Evolutionary conservation across 1,140 invertebrate genomes (phyloP).

Genomic region (Globodera ellingtonae): DNA sequence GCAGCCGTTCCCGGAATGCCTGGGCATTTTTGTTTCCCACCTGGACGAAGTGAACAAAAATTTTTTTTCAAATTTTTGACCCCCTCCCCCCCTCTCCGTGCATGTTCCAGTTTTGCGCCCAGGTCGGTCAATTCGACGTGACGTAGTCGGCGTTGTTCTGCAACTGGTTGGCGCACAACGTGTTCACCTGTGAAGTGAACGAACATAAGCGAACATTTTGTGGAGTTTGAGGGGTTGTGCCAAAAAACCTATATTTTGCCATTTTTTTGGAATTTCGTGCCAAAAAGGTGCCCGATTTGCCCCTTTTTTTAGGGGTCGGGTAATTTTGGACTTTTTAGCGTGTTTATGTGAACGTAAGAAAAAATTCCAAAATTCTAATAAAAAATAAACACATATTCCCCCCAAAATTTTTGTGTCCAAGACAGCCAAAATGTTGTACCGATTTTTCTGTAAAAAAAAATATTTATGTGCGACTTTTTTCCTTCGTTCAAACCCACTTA

Average conservation of each 20-base stretch:
- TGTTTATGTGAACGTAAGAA: too few species aligned
- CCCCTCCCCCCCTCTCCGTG: conserved; percentile 4
- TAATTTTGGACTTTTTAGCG: too few species aligned
- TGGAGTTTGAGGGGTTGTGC: not conserved
- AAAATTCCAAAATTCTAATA: too few species aligned
- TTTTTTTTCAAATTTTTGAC: not conserved
- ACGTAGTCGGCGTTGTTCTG: conserved; percentile 45
- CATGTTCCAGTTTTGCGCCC: conserved; percentile 49
- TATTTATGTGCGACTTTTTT: too few species aligned
- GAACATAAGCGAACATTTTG: not conserved
- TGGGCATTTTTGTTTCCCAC: conserved; percentile 55
- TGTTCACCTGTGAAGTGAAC: conserved; percentile 43
- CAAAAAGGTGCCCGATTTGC: not conserved
- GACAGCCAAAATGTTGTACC: too few species aligned
- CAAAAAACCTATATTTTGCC: too few species aligned
- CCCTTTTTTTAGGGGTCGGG: not conserved
- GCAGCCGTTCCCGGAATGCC: conserved; percentile 35
- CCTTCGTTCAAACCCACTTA: too few species aligned
- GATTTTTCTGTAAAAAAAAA: too few species aligned
- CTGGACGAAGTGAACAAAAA: conserved; percentile 30
- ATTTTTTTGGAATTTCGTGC: too few species aligned
- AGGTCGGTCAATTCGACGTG: conserved; percentile 44
- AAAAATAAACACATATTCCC: too few species aligned
- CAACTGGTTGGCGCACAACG: conserved; percentile 44
- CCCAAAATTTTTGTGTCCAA: too few species aligned